phyloP scores from a whole-genome alignment of 2,797 vertebrate species.

The Cuniculus paca region DNA sequence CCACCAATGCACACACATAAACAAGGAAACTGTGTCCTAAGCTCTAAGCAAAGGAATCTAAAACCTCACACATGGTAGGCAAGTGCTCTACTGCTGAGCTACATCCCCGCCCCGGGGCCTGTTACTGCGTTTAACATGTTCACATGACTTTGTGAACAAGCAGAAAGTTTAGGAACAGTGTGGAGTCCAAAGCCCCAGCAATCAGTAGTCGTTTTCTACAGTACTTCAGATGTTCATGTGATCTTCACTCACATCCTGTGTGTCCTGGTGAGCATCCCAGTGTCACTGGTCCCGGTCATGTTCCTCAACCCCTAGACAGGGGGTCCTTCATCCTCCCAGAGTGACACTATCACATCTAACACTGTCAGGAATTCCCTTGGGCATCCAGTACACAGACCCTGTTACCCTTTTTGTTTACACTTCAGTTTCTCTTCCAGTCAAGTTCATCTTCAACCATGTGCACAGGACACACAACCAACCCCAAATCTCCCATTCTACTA shows the following conservation, averaged over 20 bases:
- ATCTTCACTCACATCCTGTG: accelerated
- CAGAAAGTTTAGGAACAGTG: background rate
- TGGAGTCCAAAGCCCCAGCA: too few relatives aligned
- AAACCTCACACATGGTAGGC: too few relatives aligned
- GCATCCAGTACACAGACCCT: accelerated
- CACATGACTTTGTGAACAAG: background rate
- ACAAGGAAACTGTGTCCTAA: background rate
- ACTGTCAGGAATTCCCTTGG: accelerated
- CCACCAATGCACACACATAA: accelerated
- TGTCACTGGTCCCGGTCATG: accelerated
- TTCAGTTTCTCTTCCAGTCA: background rate
- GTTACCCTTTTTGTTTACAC: background rate
- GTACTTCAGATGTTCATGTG: accelerated
- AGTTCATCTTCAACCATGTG: background rate
- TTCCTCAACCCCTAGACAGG: background rate
- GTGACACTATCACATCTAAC: accelerated
- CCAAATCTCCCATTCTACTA: background rate
- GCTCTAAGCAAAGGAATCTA: background rate
- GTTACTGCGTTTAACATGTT: background rate
- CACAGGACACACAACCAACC: background rate
- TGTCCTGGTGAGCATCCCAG: accelerated
- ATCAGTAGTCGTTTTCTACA: accelerated
- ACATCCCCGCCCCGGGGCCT: background rate
- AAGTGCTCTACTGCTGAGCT: background rate
- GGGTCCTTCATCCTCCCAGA: background rate